A percentile compares a stretch with the other conserved stretches of the same genome.
Conservation (phyloP, 2,797 vertebrate species). For the Sebastes ruberrimus region DNA sequence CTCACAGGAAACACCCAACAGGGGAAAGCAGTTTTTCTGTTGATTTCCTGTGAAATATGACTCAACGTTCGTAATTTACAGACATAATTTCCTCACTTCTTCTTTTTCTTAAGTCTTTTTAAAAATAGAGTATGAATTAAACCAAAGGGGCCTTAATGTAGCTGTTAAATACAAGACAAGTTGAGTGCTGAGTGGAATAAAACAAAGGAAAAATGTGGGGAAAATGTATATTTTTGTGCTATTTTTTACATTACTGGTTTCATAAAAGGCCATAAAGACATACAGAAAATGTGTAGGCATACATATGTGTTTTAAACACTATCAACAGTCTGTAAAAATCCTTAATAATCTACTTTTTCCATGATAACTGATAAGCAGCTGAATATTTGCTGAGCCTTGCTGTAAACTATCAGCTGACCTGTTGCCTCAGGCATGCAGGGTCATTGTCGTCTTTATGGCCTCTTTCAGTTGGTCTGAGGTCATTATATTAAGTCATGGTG, state of each 20-base stretch:
- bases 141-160: background rate
- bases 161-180: background rate
- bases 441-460: conserved; percentile 23
- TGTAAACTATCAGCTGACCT: conserved; percentile 27
- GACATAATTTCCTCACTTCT: background rate
- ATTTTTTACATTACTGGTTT: background rate
- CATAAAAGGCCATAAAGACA: background rate
- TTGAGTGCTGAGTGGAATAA: background rate
- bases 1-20: conserved; percentile 44
- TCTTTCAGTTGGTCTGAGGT: conserved; percentile 38
- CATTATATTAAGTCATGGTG: conserved; percentile 40
- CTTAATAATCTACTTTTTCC: background rate
- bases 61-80: background rate
- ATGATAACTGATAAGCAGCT: background rate
- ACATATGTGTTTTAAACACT: background rate
- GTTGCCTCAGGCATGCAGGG: conserved; percentile 28
- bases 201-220: background rate
- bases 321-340: background rate
- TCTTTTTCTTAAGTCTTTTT: background rate
- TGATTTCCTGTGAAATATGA: conserved; percentile 42
- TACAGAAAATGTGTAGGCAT: background rate
- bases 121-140: background rate
- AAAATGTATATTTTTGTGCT: background rate
- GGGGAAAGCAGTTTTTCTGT: conserved; percentile 2
- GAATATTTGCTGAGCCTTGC: conserved; percentile 15